A percentile compares a stretch with the other conserved stretches of the same genome.
phyloP scores from a whole-genome alignment of 2,888 invertebrate species.

The Himalopsyche japonica region DNA sequence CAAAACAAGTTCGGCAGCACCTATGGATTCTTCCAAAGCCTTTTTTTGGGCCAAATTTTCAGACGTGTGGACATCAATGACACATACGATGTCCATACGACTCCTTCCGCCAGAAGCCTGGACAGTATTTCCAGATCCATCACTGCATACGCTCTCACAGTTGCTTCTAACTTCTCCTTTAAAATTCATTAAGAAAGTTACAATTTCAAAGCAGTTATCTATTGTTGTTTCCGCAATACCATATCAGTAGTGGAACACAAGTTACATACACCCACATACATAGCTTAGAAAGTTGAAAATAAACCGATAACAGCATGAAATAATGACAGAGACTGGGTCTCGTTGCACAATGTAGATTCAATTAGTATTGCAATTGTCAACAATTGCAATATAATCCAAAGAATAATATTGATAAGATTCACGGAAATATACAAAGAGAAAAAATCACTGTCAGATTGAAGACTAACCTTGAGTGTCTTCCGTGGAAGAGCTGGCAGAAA shows the following conservation, averaged over 20 bases:
- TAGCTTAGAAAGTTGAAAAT: not conserved
- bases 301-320: not conserved
- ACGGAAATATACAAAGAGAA: not conserved
- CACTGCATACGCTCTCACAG: conserved; percentile 59
- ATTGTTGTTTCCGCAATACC: not conserved
- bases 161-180: conserved; percentile 59
- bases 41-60: conserved; percentile 74
- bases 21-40: conserved; percentile 82
- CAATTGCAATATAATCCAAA: not conserved
- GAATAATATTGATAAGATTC: not conserved
- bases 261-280: not conserved
- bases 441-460: conserved; percentile 4
- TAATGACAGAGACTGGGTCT: not conserved
- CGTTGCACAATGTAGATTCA: not conserved
- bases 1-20: conserved; percentile 77
- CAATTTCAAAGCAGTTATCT: not conserved
- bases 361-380: not conserved
- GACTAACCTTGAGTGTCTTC: conserved; percentile 30
- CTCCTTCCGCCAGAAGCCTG: conserved; percentile 57
- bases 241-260: not conserved
- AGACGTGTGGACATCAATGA: conserved; percentile 76
- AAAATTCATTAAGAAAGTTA: conserved; percentile 34
- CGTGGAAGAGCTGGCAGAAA: conserved; percentile 2
- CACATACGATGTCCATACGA: conserved; percentile 87
- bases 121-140: conserved; percentile 59